phyloP scores from a whole-genome alignment of 2,797 vertebrate genomes.

The Coranthus polyacanthus region DNA sequence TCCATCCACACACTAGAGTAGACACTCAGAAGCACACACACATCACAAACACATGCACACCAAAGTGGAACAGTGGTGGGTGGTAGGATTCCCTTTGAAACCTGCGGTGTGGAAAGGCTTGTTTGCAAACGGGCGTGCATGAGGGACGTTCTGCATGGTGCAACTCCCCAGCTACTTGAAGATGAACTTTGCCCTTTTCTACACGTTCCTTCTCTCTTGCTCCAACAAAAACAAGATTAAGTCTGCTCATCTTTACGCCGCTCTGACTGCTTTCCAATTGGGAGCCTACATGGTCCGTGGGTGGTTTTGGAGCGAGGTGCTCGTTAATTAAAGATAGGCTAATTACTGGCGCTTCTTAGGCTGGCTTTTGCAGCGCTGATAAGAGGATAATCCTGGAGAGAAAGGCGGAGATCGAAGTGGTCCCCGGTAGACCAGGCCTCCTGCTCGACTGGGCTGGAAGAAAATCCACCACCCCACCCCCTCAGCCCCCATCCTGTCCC shows the following conservation, averaged over 20 bases:
- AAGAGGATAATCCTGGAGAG: constrained; percentile 88
- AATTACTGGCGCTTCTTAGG: constrained; percentile 86
- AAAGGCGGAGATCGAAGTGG: constrained; percentile 83
- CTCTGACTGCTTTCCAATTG: constrained; percentile 74
- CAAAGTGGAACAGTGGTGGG: constrained; percentile 83
- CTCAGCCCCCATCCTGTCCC: constrained; percentile 36
- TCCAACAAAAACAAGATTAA: constrained; percentile 81
- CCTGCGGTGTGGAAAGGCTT: constrained; percentile 67
- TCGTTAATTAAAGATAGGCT: constrained; percentile 89
- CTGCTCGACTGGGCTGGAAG: constrained; percentile 74
- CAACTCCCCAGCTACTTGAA: constrained; percentile 68
- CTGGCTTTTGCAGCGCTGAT: constrained; percentile 83
- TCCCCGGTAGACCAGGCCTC: constrained; percentile 77
- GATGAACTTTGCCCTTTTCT: constrained; percentile 80
- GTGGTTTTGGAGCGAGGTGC: constrained; percentile 82
- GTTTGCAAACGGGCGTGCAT: constrained; percentile 61
- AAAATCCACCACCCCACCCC: constrained; percentile 48
- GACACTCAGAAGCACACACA: constrained; percentile 56
- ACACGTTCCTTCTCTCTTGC: constrained; percentile 65
- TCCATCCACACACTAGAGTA: constrained; percentile 49
- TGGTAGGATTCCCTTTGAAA: constrained; percentile 87
- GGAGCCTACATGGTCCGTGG: constrained; percentile 75
- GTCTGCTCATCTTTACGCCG: constrained; percentile 68
- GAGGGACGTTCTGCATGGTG: constrained; percentile 69
- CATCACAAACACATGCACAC: constrained; percentile 57